phyloP scores from a whole-genome alignment of 2,888 invertebrate genomes.

The Rhagophthalmus giganteus region DNA sequence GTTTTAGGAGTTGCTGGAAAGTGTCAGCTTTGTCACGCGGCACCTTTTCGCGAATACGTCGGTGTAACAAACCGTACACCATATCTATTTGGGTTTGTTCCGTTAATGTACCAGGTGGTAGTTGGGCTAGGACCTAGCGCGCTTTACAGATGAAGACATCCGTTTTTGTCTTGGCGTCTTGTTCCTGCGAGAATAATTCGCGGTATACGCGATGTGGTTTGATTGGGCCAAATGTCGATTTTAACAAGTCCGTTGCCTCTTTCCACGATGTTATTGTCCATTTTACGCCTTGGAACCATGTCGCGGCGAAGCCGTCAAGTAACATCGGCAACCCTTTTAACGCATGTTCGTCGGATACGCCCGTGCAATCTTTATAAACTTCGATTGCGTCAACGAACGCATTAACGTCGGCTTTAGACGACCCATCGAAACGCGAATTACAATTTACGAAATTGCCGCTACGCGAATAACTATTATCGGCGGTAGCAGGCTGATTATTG shows the following conservation, averaged over 20 bases:
- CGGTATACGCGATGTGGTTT: slow-evolving; percentile 24
- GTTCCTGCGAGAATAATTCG: slow-evolving; percentile 25
- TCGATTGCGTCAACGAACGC: slow-evolving; percentile 36
- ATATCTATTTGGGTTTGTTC: background rate
- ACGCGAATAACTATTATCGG: too few relatives aligned
- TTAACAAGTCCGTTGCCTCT: slow-evolving; percentile 21
- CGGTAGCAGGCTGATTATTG: too few relatives aligned
- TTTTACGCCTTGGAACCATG: slow-evolving; percentile 37
- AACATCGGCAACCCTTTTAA: slow-evolving; percentile 37
- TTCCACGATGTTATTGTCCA: slow-evolving; percentile 20
- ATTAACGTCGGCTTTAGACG: slow-evolving; percentile 25
- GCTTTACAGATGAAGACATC: background rate
- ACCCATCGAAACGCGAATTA: slow-evolving; percentile 30
- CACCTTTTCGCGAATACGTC: too few relatives aligned
- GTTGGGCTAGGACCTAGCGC: background rate
- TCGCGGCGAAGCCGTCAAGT: slow-evolving; percentile 30
- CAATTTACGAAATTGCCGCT: slow-evolving; percentile 24
- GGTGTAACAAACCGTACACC: background rate
- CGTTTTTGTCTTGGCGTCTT: slow-evolving; percentile 1
- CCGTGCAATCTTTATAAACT: slow-evolving; percentile 35
- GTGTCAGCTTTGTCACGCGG: too few relatives aligned
- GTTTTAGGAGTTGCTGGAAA: too few relatives aligned
- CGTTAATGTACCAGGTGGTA: background rate
- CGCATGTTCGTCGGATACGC: slow-evolving; percentile 33
- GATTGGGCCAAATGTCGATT: slow-evolving; percentile 26